Evolutionary conservation across 2,888 invertebrate genomes (phyloP), one percentile per base, ranked within the genome.

Genomic region (Drosophila vallismaia): DNA sequence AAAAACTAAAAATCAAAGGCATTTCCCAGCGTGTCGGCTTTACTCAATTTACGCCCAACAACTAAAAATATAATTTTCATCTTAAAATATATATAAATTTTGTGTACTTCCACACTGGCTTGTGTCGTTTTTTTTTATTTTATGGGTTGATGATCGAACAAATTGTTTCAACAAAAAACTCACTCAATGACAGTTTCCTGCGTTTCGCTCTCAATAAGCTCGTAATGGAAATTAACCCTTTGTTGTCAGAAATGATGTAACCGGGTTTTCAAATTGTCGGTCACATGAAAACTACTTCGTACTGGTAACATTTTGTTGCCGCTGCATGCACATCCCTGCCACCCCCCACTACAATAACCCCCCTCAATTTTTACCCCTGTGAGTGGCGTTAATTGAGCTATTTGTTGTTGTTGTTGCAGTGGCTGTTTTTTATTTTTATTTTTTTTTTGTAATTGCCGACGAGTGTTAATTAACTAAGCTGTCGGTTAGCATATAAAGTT

Each of bases 341-440:
- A 50, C 58, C 31, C 52, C 10, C 29, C 6, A 5, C 26, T 8
- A 4, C 24, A n/a, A 28, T 7, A 9, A 24, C 36, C 26, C 59
- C n/a, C n/a, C n/a, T n/a, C n/a, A n/a, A n/a, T n/a, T n/a, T n/a
- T n/a, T n/a, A n/a, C n/a, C n/a, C 44, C 10, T 63, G 44, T 71
- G 79, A 73, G 70, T 72, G 88, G 88, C 86, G 86, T 88, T 88
- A 84, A 84, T 88, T 84, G 84, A 86, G 86, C 78, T 87, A 74
- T 60, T 68, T 79, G 71, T 86, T 86, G 60, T 79, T 64, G 53
- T 71, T 64, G 40, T 49, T 66, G 45, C 19, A 36, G 44, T 28
- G 56, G 36, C 29, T 62, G 24, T 31, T 14, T 72, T 62, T 31
- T 3, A 64, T 48, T 44, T 55, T 36, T 28, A n/a, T n/a, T 55